Conservation (phyloP, 2,888 invertebrate genomes). For the Tiphia femorata region DNA sequence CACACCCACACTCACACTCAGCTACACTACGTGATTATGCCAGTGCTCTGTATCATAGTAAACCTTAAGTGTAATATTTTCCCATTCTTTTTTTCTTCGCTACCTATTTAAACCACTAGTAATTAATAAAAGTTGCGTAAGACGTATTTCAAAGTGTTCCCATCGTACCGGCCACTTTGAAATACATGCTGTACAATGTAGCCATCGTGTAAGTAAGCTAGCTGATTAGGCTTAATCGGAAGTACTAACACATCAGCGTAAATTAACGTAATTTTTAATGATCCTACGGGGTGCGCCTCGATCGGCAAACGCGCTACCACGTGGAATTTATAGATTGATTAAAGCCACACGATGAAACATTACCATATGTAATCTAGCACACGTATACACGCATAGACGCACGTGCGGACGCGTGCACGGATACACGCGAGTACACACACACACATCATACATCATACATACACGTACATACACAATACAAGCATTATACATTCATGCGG, state of each 20-base stretch:
- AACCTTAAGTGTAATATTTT: slow-evolving; percentile 56
- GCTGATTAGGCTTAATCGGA: slow-evolving; percentile 34
- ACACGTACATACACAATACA: neutral
- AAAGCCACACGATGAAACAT: slow-evolving; percentile 1
- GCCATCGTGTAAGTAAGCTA: slow-evolving; percentile 39
- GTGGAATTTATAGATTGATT: slow-evolving; percentile 8
- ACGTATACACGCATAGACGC: neutral
- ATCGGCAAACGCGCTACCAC: slow-evolving; percentile 13
- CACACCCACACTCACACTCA: slow-evolving; percentile 21
- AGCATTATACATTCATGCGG: neutral
- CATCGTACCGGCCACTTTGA: slow-evolving; percentile 38
- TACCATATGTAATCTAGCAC: neutral
- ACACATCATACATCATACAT: slow-evolving; percentile 1
- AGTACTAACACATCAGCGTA: slow-evolving; percentile 30
- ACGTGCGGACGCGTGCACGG: neutral
- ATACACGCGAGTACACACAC: neutral
- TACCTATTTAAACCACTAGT: slow-evolving; percentile 47
- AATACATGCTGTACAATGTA: slow-evolving; percentile 37
- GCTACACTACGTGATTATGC: slow-evolving; percentile 56
- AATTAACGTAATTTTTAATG: slow-evolving; percentile 27
- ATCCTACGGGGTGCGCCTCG: slow-evolving; percentile 15
- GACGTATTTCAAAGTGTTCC: slow-evolving; percentile 33
- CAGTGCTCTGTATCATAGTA: slow-evolving; percentile 64
- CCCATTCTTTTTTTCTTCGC: slow-evolving; percentile 43
- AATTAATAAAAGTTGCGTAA: slow-evolving; percentile 18